These are phyloP conservation scores for Florisuga fusca DNA, from an alignment of 2,797 vertebrate genomes.

Conservation along the genomic window DNA sequence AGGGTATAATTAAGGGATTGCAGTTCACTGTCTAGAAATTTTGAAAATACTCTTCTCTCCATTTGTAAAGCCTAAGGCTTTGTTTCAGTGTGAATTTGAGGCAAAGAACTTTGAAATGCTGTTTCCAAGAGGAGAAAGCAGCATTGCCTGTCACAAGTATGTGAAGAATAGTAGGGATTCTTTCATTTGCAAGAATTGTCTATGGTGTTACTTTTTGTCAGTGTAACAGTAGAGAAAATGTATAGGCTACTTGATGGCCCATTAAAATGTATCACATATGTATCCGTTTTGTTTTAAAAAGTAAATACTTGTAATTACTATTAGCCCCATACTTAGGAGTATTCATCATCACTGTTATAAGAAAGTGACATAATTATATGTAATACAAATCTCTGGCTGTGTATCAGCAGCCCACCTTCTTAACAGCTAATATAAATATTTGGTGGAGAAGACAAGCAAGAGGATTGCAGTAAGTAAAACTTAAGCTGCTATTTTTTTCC, in stretches of 20 bases:
- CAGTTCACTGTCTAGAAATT: background rate
- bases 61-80: background rate
- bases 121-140: background rate
- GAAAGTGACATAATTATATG: background rate
- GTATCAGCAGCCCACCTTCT: background rate
- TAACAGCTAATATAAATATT: slow-evolving; percentile 25
- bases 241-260: background rate
- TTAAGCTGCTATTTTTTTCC: background rate
- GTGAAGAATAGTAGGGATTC: background rate
- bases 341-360: background rate
- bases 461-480: background rate
- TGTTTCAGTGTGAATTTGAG: background rate
- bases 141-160: background rate
- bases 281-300: background rate
- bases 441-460: background rate
- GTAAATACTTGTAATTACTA: background rate
- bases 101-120: background rate
- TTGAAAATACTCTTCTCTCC: background rate
- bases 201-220: background rate
- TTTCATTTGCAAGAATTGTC: background rate
- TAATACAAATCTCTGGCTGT: background rate
- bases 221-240: background rate
- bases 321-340: background rate
- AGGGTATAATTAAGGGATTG: background rate
- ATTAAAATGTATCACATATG: background rate